Base-by-base conservation (phyloP, 1,140 invertebrate genomes). In the Penaeus indicus region DNA sequence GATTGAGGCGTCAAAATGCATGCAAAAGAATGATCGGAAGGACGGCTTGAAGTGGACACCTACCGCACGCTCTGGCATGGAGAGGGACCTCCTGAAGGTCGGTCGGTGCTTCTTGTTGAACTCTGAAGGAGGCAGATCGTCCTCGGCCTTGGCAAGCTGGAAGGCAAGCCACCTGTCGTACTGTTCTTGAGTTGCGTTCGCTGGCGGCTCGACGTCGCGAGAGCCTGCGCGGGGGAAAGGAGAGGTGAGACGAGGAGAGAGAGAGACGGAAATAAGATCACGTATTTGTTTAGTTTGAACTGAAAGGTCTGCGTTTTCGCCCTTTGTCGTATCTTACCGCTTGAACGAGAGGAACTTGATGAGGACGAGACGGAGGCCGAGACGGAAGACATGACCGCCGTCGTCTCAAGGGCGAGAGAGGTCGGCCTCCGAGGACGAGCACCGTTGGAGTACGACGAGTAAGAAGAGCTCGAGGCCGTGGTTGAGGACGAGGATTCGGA, bases 91-190 rank as follows among this genome's bases (percentile, higher is more conserved):
- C 47, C 86, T 79, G 77, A 90, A 88, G 25, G 89, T 67, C 22
- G 85, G 77, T 21, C 81, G 79, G 72, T 91, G 90, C 75, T 89
- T 90, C 19, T 87, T 77, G 69, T 91, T 91, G 84, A 90, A 91
- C 85, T 91, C 90, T 10, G 89, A 62, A 42, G 89, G 67, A 4
- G 90, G 82, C 18, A 90, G 82, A 32, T 91, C 90, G 63, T 91
- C 90, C 47, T 91, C 90, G 0, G 90, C 87, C 83, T 91, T 89
- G 32, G 90, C 90, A 61, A 91, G 85, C 78, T 91, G 90, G 61
- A 91, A 91, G 78, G 90, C 90, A 16, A 91, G 69, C 90, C 90
- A 91, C 11, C 90, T 80, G 84, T 91, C 90, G 47, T 91, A 91
- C 38, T 91, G 63, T 77, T 90, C 90, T 61, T 91, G 90, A 18